phyloP scores from a whole-genome alignment of 2,113 vertebrate species.

The Hippocampus mohnikei region DNA sequence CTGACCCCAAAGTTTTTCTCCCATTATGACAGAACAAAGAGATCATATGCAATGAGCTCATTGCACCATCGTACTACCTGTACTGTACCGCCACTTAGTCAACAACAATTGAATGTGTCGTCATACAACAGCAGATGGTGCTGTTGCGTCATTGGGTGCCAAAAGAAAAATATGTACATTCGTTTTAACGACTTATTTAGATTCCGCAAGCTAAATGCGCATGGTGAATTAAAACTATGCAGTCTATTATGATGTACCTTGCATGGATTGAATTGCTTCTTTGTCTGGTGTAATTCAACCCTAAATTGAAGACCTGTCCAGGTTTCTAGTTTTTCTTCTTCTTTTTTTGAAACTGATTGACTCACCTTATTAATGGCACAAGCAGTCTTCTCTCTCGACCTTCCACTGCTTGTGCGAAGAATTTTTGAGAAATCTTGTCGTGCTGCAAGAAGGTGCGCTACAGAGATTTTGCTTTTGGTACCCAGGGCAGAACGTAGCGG shows the following conservation, averaged over 20 bases:
- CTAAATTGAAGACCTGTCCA: too few relatives aligned
- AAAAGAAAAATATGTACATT: too few relatives aligned
- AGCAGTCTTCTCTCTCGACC: constrained; percentile 87
- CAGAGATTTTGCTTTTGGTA: constrained; percentile 78
- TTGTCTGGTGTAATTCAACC: too few relatives aligned
- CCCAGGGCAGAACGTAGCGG: constrained; percentile 82
- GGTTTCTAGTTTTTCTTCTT: background rate
- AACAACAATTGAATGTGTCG: background rate
- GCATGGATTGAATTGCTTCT: too few relatives aligned
- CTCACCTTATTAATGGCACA: constrained; percentile 96
- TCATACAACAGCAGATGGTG: too few relatives aligned
- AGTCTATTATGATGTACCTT: too few relatives aligned
- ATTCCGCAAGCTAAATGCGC: too few relatives aligned
- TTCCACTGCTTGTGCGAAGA: constrained; percentile 90
- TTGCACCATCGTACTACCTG: background rate
- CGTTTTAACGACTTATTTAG: too few relatives aligned
- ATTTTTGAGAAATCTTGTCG: constrained; percentile 95
- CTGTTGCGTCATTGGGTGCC: too few relatives aligned
- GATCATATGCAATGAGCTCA: background rate
- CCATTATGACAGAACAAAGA: background rate
- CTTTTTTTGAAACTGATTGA: background rate
- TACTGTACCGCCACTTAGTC: background rate
- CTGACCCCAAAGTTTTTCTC: background rate
- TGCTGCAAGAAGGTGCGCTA: constrained; percentile 88
- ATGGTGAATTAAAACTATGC: too few relatives aligned